Evolutionary conservation across 2,113 vertebrate genomes (phyloP).

Genomic region (Leucopsar rothschildi): DNA sequence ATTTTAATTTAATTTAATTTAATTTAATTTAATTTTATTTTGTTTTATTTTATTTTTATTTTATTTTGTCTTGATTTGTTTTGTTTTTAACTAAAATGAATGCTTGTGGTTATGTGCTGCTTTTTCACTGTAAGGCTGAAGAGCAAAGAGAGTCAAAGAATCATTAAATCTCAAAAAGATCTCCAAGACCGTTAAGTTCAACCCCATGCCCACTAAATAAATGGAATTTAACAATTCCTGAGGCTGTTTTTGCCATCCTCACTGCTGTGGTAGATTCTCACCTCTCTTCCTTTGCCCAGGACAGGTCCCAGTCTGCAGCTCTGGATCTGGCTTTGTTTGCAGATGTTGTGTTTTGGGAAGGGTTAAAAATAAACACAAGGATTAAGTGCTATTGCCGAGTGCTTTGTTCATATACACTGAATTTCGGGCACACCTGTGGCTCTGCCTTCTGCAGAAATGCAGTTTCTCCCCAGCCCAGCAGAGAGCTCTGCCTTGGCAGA

Average conservation of each 20-base stretch:
- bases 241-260: background rate
- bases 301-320: background rate
- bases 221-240: background rate
- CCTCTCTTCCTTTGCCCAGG: background rate
- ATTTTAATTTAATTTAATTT: no score
- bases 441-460: background rate
- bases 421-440: background rate
- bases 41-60: no score
- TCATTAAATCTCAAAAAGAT: background rate
- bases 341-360: background rate
- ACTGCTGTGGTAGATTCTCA: fast-evolving
- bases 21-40: background rate
- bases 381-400: fast-evolving
- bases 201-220: background rate
- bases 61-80: no score
- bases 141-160: fast-evolving
- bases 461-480: background rate
- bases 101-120: background rate
- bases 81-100: background rate
- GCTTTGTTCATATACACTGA: fast-evolving
- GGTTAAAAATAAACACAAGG: background rate
- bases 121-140: background rate
- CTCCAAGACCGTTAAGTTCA: background rate
- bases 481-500: background rate
- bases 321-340: background rate